Conservation (phyloP, 2,113 vertebrate genomes). For the Gadus chalcogrammus region DNA sequence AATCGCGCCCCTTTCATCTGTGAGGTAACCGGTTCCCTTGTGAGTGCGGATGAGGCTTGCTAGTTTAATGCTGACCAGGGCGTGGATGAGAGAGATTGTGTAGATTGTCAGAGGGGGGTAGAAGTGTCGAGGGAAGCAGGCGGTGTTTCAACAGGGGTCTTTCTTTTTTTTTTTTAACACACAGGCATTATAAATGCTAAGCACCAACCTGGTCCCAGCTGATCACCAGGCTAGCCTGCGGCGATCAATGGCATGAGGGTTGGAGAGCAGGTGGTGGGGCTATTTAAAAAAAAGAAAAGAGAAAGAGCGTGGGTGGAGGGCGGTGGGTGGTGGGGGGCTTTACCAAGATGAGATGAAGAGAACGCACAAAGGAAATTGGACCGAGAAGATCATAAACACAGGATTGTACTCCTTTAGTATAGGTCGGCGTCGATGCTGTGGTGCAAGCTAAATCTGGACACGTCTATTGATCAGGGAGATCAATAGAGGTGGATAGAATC, state of each 20-base stretch:
- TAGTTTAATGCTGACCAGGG: slow-evolving; percentile 8
- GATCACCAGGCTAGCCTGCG: slow-evolving; percentile 57
- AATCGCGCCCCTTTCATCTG: slow-evolving; percentile 45
- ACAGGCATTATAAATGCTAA: slow-evolving; percentile 64
- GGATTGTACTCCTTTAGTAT: slow-evolving; percentile 27
- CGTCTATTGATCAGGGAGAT: slow-evolving; percentile 27
- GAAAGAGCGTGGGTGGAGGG: too few species aligned
- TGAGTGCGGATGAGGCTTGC: slow-evolving; percentile 51
- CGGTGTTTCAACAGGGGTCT: slow-evolving; percentile 50
- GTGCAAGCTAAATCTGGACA: slow-evolving; percentile 30
- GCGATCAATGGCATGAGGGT: slow-evolving; percentile 58
- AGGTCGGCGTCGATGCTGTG: slow-evolving; percentile 42
- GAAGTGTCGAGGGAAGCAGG: slow-evolving; percentile 22
- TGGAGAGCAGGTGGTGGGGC: slow-evolving; percentile 68
- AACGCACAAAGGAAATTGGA: slow-evolving; percentile 45
- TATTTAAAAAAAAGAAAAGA: slow-evolving; percentile 34
- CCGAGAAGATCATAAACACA: slow-evolving; percentile 52
- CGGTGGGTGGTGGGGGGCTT: slow-evolving; percentile 12
- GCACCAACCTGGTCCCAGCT: slow-evolving; percentile 57
- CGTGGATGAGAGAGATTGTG: slow-evolving; percentile 34
- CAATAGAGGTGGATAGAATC: slow-evolving; percentile 38
- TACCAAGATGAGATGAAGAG: slow-evolving; percentile 30
- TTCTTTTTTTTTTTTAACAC: slow-evolving; percentile 31
- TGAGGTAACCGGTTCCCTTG: slow-evolving; percentile 60
- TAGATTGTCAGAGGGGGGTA: slow-evolving; percentile 42